Evolutionary conservation across 2,113 vertebrate genomes (phyloP), one percentile per base, ranked within the genome.

Genomic region (Chascanopsetta lugubris): DNA sequence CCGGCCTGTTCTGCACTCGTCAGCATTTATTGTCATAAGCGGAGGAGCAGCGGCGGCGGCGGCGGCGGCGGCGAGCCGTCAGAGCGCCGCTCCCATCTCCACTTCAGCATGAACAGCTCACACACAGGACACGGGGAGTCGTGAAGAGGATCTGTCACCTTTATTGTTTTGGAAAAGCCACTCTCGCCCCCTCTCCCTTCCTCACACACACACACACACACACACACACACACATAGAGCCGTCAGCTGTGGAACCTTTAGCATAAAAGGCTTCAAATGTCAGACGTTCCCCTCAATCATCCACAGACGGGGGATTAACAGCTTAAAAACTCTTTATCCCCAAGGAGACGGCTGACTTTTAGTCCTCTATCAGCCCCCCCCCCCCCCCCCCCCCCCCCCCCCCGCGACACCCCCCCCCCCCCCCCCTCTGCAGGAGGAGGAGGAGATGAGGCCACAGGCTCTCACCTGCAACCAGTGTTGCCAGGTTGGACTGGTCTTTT

Each of bases 1-100:
- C 50, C 72, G 27, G 70, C 74, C 73, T n/a, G 70, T 75, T 63
- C 80, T 60, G 66, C 78, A 63, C 61, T 67, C 61, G 56, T 82
- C 83, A 82, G 83, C 83, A 69, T 87, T 85, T 85, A 72, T 79
- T 84, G 80, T 84, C 80, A 87, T 74, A 72, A 83, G 72, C 45
- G n/a, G 26, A 72, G 51, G 48, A 83, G 71, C n/a, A n/a, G n/a
- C n/a, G n/a, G n/a, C n/a, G n/a, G n/a, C n/a, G n/a, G n/a, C n/a
- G n/a, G n/a, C n/a, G n/a, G n/a, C n/a, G n/a, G n/a, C 64, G 9
- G 55, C 24, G 34, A 46, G 79, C 67, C 83, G 84, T 86, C 84
- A 72, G 62, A 42, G 30, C 42, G 9, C 49, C 45, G 2, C 43
- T 70, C 46, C 6, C 12, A 46, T 32, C 40, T 25, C 51, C 25